Conservation (phyloP, 2,797 vertebrate genomes). For the Ambastaia sidthimunki region DNA sequence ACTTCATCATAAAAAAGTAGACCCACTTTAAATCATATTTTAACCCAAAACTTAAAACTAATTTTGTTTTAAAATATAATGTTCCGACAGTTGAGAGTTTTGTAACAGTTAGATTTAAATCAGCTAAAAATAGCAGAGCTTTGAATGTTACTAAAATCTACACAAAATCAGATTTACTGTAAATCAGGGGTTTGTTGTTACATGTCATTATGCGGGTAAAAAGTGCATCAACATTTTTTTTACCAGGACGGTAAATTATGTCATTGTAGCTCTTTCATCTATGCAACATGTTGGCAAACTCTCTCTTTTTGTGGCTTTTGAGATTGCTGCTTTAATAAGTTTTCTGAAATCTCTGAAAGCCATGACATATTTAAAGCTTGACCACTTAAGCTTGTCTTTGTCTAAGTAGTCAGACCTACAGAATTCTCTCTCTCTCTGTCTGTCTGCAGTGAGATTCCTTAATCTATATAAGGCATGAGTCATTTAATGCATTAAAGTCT, state of each 20-base stretch:
- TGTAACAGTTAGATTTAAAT: not conserved
- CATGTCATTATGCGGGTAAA: constrained; percentile 22
- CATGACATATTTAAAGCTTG: constrained; percentile 54
- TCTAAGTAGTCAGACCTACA: constrained; percentile 37
- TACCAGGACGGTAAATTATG: constrained; percentile 29
- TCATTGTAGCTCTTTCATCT: constrained; percentile 45
- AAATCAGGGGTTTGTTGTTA: constrained; percentile 43
- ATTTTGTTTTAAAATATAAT: not conserved
- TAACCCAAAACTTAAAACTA: not conserved
- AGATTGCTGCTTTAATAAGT: constrained; percentile 37
- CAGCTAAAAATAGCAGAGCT: not conserved
- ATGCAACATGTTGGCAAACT: constrained; percentile 14
- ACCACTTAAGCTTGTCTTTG: constrained; percentile 51
- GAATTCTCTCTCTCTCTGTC: not conserved
- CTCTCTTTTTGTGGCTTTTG: constrained; percentile 20
- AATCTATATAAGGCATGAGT: constrained; percentile 46
- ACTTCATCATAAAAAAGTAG: too few relatives aligned
- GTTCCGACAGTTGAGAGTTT: not conserved
- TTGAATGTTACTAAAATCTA: not conserved
- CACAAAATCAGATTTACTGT: constrained; percentile 36
- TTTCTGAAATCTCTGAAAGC: constrained; percentile 55
- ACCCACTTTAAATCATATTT: too few relatives aligned
- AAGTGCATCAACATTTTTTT: constrained; percentile 50
- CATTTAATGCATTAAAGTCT: constrained; percentile 48
- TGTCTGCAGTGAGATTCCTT: constrained; percentile 25